Conservation (phyloP, 2,888 invertebrate species). For the Ptilodon capucinus region DNA sequence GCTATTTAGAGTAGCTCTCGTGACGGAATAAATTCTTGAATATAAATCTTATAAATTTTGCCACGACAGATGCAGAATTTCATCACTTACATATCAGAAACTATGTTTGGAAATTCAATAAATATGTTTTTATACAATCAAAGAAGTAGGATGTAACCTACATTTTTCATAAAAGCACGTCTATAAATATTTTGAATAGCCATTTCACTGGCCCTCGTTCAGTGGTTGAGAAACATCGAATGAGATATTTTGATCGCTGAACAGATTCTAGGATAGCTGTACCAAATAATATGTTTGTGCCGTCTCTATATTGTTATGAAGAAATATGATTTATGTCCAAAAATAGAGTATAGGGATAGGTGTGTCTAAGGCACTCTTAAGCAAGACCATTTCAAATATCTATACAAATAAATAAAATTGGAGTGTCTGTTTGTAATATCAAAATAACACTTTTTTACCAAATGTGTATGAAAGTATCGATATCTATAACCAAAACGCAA, state of each 20-base stretch:
- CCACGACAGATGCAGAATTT: too few species aligned
- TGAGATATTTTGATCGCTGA: slow-evolving; percentile 11
- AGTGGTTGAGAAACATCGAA: slow-evolving; percentile 4
- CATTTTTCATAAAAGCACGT: background rate
- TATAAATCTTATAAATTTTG: background rate
- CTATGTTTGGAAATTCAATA: background rate
- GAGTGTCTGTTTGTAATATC: too few species aligned
- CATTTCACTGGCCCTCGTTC: background rate
- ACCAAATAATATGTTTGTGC: background rate
- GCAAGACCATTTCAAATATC: too few species aligned
- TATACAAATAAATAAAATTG: too few species aligned
- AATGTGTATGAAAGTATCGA: too few species aligned
- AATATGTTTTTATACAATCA: background rate
- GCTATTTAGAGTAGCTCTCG: slow-evolving; percentile 5
- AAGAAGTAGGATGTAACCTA: background rate
- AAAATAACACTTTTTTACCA: too few species aligned
- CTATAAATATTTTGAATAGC: slow-evolving; percentile 5
- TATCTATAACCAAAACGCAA: too few species aligned
- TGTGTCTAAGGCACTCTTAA: too few species aligned
- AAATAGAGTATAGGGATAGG: too few species aligned
- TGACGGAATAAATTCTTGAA: background rate
- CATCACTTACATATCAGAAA: too few species aligned
- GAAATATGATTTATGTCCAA: too few species aligned
- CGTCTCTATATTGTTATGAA: too few species aligned
- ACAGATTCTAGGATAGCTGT: slow-evolving; percentile 3